These are phyloP conservation scores for Rhinophrynus dorsalis DNA, from an alignment of 2,797 vertebrate genomes.

Conservation along the genomic window DNA sequence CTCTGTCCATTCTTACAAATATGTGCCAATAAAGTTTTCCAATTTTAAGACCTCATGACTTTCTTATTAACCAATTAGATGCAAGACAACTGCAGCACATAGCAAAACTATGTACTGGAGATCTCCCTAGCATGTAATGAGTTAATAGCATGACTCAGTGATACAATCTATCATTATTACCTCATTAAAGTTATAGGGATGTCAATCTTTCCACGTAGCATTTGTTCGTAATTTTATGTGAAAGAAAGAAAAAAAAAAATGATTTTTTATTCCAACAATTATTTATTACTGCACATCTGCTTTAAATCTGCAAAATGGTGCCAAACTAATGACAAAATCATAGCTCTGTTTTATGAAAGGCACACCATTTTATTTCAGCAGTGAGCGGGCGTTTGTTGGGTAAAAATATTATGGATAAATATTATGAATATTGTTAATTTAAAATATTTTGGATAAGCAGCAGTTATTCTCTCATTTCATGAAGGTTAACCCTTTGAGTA, in stretches of 20 bases:
- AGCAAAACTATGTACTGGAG: too few species aligned
- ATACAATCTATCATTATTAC: slow-evolving; percentile 59
- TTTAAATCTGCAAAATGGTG: neutral
- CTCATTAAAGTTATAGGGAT: slow-evolving; percentile 68
- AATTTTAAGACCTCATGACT: neutral
- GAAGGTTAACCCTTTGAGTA: too few species aligned
- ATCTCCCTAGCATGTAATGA: neutral
- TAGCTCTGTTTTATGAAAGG: neutral
- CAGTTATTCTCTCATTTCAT: too few species aligned
- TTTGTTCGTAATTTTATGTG: neutral
- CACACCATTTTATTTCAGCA: neutral
- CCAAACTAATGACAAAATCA: slow-evolving; percentile 23
- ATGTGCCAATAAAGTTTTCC: slow-evolving; percentile 21
- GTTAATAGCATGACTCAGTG: slow-evolving; percentile 6
- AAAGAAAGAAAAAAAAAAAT: neutral
- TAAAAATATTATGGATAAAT: neutral
- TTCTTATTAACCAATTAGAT: neutral
- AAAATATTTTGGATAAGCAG: too few species aligned
- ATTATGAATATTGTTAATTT: too few species aligned
- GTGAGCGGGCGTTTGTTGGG: too few species aligned
- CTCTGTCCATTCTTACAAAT: slow-evolving; percentile 12
- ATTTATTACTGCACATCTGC: slow-evolving; percentile 14
- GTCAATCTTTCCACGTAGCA: slow-evolving; percentile 55
- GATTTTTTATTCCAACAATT: neutral
- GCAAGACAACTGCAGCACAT: too few species aligned